A percentile compares a stretch with the other conserved stretches of the same genome.
Evolutionary conservation across 2,797 vertebrate genomes (phyloP).

Genomic region (Semaprochilodus insignis): DNA sequence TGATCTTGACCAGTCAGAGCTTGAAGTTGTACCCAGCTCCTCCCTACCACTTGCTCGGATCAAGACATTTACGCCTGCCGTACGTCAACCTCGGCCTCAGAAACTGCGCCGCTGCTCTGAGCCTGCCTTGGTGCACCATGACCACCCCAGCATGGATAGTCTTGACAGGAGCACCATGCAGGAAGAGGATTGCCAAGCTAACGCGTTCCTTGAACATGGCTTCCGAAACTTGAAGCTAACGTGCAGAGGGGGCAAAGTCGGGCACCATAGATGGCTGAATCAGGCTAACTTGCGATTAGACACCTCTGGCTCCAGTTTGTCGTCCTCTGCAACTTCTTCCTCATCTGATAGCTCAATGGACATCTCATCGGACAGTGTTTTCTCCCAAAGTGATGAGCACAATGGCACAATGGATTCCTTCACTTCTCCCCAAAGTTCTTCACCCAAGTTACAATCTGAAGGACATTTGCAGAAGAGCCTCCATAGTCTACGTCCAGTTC

Average conservation of each 20-base stretch:
- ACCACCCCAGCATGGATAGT: constrained; percentile 47
- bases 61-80: not conserved
- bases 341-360: constrained; percentile 91
- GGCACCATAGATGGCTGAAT: constrained; percentile 63
- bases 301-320: constrained; percentile 88
- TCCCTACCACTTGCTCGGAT: constrained; percentile 9
- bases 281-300: constrained; percentile 79
- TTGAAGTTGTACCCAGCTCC: constrained; percentile 64
- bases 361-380: constrained; percentile 86
- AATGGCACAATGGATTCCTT: constrained; percentile 58
- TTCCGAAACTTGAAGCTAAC: constrained; percentile 67
- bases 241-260: constrained; percentile 59
- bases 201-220: constrained; percentile 69
- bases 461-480: constrained; percentile 62
- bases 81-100: constrained; percentile 64
- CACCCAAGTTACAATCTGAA: constrained; percentile 63
- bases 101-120: constrained; percentile 86
- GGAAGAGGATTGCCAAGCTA: constrained; percentile 42
- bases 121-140: constrained; percentile 75
- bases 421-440: constrained; percentile 64
- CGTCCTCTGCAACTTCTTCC: constrained; percentile 87
- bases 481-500: constrained; percentile 79
- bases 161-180: constrained; percentile 87
- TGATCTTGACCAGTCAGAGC: constrained; percentile 81
- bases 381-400: constrained; percentile 89